These are phyloP conservation scores for Pomatorhinus ruficollis DNA, from an alignment of 2,113 vertebrate species.

Conservation along the genomic window DNA sequence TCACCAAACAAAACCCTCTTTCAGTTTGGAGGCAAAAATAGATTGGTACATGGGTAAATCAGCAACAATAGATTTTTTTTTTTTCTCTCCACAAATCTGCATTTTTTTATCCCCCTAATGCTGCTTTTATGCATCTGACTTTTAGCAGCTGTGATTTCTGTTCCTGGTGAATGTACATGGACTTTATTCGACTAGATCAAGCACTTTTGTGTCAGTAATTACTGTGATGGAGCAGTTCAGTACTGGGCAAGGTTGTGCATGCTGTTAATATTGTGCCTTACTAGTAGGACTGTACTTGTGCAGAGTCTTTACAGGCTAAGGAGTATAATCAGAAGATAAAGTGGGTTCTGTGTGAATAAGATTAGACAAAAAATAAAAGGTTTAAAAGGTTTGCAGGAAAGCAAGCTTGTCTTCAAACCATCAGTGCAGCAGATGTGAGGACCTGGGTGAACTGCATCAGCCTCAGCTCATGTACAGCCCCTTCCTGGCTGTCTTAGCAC, in stretches of 20 bases:
- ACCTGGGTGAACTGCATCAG: not conserved
- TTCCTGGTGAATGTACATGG: constrained; percentile 2
- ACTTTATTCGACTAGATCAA: constrained; percentile 17
- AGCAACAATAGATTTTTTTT: not conserved
- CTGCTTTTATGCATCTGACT: constrained; percentile 6
- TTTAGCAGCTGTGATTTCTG: constrained; percentile 25
- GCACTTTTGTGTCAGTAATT: not conserved
- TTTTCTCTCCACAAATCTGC: not conserved
- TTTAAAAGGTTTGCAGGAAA: not conserved
- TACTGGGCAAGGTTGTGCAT: not conserved
- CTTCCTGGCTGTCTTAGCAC: not conserved
- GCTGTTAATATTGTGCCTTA: not conserved
- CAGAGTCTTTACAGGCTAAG: not conserved
- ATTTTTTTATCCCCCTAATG: not conserved
- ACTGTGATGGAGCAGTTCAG: constrained; percentile 8
- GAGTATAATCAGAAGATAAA: not conserved
- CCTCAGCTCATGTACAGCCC: not conserved
- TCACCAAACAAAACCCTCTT: constrained; percentile 52
- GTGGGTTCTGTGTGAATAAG: not conserved
- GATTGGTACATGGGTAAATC: constrained; percentile 7
- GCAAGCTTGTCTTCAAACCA: not conserved
- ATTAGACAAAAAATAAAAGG: not conserved
- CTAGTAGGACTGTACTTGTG: not conserved
- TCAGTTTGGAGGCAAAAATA: constrained; percentile 30
- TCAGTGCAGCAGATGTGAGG: not conserved